Evolutionary conservation across 2,113 vertebrate species (phyloP).

Genomic region (Prunella himalayana): DNA sequence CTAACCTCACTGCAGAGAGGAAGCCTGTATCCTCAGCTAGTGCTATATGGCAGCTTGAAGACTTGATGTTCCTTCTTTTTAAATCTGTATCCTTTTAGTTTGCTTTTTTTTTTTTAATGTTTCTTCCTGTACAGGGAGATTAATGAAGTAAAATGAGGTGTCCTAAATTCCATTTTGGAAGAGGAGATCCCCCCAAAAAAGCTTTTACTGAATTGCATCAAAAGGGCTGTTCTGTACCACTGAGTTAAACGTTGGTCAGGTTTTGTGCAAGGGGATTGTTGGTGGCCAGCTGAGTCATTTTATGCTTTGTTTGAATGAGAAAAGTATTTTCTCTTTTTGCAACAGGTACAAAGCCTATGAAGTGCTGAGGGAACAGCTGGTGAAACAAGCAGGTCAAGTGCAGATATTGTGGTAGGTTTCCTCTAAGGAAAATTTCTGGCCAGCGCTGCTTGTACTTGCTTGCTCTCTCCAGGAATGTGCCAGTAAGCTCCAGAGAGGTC

Average conservation of each 20-base stretch:
- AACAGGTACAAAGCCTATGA: conserved; percentile 30
- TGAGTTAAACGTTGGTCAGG: neutral
- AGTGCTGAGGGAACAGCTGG: conserved; percentile 37
- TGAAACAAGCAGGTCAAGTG: neutral
- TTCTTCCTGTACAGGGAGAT: neutral
- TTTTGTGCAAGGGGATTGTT: neutral
- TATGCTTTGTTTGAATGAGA: neutral
- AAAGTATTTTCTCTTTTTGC: neutral
- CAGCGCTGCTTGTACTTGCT: neutral
- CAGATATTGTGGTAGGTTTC: neutral
- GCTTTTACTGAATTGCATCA: neutral
- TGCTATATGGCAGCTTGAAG: neutral
- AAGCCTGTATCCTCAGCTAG: neutral
- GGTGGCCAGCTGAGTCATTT: neutral
- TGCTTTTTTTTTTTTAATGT: neutral
- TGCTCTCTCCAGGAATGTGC: conserved; percentile 28
- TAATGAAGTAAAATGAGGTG: neutral
- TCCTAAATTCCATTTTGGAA: neutral
- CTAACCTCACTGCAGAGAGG: neutral
- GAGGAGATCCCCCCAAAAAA: neutral
- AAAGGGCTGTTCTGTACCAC: neutral
- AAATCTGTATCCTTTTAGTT: neutral
- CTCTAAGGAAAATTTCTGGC: neutral
- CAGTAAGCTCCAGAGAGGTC: neutral
- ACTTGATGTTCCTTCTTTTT: neutral